Percentiles rank a stretch among this genome's conserved stretches.
phyloP scores from a whole-genome alignment of 2,888 invertebrate species.

The Andrena hattorfiana region DNA sequence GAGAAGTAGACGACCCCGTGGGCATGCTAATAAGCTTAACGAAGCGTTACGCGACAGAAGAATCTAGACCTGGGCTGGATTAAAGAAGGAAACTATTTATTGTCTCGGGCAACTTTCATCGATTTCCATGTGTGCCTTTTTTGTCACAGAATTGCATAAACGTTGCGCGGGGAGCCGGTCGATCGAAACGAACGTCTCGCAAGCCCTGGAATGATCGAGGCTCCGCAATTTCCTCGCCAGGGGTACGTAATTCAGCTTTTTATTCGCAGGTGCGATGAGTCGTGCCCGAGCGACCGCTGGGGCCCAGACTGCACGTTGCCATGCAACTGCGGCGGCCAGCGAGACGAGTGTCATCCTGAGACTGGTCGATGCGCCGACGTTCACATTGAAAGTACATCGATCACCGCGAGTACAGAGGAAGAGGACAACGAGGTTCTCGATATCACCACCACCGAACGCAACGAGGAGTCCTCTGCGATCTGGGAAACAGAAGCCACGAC shows the following conservation, averaged over 20 bases:
- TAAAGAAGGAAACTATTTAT: background rate
- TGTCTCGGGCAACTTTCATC: background rate
- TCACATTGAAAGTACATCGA: constrained; percentile 1
- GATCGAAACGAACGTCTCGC: constrained; percentile 31
- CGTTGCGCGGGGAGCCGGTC: constrained; percentile 1
- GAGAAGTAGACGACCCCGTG: background rate
- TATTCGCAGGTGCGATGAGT: constrained; percentile 74
- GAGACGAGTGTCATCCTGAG: constrained; percentile 82
- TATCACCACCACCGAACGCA: constrained; percentile 1
- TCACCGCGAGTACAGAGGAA: constrained; percentile 10
- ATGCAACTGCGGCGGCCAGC: constrained; percentile 88
- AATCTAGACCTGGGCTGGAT: background rate
- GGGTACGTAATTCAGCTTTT: constrained; percentile 8
- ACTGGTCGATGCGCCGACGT: constrained; percentile 87
- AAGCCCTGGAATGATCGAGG: background rate
- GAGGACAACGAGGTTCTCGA: constrained; percentile 18
- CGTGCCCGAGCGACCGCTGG: constrained; percentile 90
- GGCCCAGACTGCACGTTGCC: constrained; percentile 89
- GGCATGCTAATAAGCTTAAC: background rate
- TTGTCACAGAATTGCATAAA: constrained; percentile 26
- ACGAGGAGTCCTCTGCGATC: constrained; percentile 1
- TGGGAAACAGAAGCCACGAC: constrained; percentile 16
- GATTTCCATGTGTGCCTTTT: constrained; percentile 1
- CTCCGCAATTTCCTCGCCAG: background rate
- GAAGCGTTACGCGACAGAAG: background rate